A percentile compares a stretch with the other conserved stretches of the same genome.
phyloP scores from a whole-genome alignment of 2,113 vertebrate genomes.

The Nibea albiflora region DNA sequence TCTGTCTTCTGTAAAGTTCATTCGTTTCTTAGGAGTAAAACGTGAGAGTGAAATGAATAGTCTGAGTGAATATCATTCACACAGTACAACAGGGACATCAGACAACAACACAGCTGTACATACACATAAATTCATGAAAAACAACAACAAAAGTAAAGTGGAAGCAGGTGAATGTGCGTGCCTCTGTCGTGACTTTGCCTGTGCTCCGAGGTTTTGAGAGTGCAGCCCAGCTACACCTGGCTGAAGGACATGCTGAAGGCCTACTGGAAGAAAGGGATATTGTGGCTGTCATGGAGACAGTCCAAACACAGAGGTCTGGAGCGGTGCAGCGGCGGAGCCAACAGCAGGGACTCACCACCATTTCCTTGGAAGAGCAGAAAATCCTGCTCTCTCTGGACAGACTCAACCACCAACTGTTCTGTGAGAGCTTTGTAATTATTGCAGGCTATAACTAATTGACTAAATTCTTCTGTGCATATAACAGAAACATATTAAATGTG shows the following conservation, averaged over 20 bases:
- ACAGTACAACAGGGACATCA: not conserved
- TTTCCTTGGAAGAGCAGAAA: conserved; percentile 90
- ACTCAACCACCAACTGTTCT: conserved; percentile 87
- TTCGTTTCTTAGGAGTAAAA: no score
- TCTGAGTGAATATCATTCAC: not conserved
- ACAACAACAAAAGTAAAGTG: not conserved
- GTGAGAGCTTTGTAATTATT: conserved; percentile 80
- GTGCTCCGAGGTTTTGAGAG: conserved; percentile 84
- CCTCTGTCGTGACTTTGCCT: conserved; percentile 9
- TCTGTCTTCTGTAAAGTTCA: not conserved
- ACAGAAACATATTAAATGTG: not conserved
- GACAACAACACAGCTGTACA: not conserved
- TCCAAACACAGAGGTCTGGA: conserved; percentile 67
- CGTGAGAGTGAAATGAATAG: not conserved
- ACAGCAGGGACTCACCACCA: conserved; percentile 57
- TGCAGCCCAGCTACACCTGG: conserved; percentile 79
- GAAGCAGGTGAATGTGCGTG: not conserved
- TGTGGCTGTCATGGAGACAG: conserved; percentile 75
- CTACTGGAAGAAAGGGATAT: conserved; percentile 74
- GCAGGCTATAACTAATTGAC: not conserved
- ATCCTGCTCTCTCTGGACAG: conserved; percentile 88
- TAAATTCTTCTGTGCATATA: not conserved
- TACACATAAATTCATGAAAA: not conserved
- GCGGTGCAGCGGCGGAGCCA: conserved; percentile 37
- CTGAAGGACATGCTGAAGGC: conserved; percentile 77